A percentile compares a stretch with the other conserved stretches of the same genome.
Conservation (phyloP, 2,888 invertebrate genomes). For the Pollenia angustigena region DNA sequence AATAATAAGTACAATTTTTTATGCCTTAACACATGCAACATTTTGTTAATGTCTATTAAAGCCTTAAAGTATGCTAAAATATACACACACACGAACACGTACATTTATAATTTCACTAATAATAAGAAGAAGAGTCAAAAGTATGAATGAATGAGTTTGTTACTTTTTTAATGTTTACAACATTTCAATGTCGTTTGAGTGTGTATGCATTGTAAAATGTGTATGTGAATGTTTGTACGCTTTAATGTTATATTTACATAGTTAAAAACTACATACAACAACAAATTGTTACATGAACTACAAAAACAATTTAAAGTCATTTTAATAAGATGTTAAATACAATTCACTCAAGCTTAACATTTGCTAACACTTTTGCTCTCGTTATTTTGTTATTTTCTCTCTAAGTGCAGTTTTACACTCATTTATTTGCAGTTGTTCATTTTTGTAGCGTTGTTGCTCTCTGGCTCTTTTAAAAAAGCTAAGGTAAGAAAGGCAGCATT, state of each 20-base stretch:
- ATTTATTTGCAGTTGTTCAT: slow-evolving; percentile 4
- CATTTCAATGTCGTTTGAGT: slow-evolving; percentile 67
- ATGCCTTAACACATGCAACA: slow-evolving; percentile 69
- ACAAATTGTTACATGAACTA: slow-evolving; percentile 29
- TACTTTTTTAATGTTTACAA: slow-evolving; percentile 59
- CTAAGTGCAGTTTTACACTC: slow-evolving; percentile 15
- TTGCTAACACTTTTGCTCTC: slow-evolving; percentile 42
- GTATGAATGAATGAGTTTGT: slow-evolving; percentile 47
- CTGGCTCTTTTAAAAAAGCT: slow-evolving; percentile 17
- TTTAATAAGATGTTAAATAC: slow-evolving; percentile 64
- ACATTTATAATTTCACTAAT: slow-evolving; percentile 41
- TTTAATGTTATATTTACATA: slow-evolving; percentile 43
- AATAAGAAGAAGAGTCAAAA: slow-evolving; percentile 15
- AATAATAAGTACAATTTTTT: slow-evolving; percentile 50
- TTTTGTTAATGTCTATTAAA: slow-evolving; percentile 67
- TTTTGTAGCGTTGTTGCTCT: not conserved
- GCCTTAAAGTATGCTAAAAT: slow-evolving; percentile 64
- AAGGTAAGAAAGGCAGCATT: not conserved
- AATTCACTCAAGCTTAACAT: slow-evolving; percentile 58
- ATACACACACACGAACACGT: no score
- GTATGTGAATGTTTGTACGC: slow-evolving; percentile 11
- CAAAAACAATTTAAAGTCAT: slow-evolving; percentile 57
- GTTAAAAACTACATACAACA: slow-evolving; percentile 32
- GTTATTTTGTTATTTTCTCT: slow-evolving; percentile 19
- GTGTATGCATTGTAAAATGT: slow-evolving; percentile 4